These are phyloP conservation scores for Cnemophilus loriae DNA, from an alignment of 2,113 vertebrate species.

Conservation along the genomic window DNA sequence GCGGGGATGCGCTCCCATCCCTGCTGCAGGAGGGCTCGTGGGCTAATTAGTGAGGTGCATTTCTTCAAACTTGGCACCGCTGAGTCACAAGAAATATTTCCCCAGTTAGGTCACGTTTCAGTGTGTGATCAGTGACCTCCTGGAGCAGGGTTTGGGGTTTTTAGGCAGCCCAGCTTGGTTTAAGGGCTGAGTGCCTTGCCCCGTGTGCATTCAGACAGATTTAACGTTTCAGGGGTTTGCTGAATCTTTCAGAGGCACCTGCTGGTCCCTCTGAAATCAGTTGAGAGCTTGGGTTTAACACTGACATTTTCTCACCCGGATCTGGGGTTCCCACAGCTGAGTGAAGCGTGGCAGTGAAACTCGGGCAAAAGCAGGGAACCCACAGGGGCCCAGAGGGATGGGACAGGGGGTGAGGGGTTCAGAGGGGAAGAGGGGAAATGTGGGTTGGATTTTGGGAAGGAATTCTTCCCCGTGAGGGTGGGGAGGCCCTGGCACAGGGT, in stretches of 20 bases:
- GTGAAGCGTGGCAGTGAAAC: too few relatives aligned
- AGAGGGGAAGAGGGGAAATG: too few relatives aligned
- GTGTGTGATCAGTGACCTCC: fast-evolving
- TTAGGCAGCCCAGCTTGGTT: background rate
- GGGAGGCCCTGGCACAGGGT: background rate
- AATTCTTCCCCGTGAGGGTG: background rate
- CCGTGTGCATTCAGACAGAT: background rate
- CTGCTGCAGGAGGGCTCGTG: fast-evolving
- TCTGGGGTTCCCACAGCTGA: background rate
- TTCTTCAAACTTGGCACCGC: background rate
- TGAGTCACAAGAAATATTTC: fast-evolving
- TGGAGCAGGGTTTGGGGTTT: background rate
- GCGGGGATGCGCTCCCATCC: fast-evolving
- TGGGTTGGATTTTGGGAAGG: fast-evolving
- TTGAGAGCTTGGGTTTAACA: fast-evolving
- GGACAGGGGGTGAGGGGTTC: background rate
- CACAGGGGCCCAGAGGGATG: background rate
- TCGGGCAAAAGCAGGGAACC: fast-evolving
- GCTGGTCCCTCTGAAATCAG: background rate
- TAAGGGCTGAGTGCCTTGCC: fast-evolving
- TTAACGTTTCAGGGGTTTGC: background rate
- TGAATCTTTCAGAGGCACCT: fast-evolving
- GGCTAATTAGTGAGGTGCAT: fast-evolving
- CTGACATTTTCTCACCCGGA: fast-evolving
- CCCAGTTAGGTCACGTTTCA: fast-evolving